Percentiles rank a stretch among this genome's conserved stretches.
These are phyloP conservation scores for Noctua fimbriata DNA, from an alignment of 2,888 invertebrate species.

Conservation along the genomic window DNA sequence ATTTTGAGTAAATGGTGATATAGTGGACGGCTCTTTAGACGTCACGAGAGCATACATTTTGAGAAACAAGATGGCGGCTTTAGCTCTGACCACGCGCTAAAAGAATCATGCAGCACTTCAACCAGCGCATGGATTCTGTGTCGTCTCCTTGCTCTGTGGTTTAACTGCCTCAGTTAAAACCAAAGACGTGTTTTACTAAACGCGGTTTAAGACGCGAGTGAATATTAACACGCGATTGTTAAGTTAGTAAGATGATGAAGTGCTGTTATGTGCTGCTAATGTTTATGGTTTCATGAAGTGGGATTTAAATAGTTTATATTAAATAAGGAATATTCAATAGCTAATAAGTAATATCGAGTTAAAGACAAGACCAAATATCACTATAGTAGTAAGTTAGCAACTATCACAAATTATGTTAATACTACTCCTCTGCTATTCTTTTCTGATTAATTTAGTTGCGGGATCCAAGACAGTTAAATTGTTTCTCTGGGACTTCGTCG, in stretches of 20 bases:
- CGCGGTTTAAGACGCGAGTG: conserved; percentile 43
- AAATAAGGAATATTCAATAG: not conserved
- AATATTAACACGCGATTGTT: conserved; percentile 56
- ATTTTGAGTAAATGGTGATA: no score
- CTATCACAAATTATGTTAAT: no score
- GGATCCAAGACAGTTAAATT: no score
- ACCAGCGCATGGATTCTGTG: not conserved
- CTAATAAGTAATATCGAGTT: not conserved
- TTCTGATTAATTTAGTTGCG: no score
- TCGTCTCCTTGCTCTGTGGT: not conserved
- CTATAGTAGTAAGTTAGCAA: no score
- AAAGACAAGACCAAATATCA: not conserved
- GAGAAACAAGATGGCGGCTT: not conserved
- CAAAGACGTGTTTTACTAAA: conserved; percentile 54
- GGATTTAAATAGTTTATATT: not conserved
- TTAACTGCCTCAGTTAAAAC: conserved; percentile 44
- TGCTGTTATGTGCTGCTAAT: conserved; percentile 18
- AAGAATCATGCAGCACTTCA: not conserved
- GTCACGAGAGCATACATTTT: not conserved
- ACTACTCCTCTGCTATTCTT: no score
- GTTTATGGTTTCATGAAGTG: conserved; percentile 15
- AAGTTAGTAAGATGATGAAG: conserved; percentile 30
- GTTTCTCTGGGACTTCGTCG: no score
- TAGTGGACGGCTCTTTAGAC: not conserved
- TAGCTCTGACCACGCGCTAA: not conserved